Conservation (phyloP, 2,888 invertebrate species). For the Polyommatus icarus region DNA sequence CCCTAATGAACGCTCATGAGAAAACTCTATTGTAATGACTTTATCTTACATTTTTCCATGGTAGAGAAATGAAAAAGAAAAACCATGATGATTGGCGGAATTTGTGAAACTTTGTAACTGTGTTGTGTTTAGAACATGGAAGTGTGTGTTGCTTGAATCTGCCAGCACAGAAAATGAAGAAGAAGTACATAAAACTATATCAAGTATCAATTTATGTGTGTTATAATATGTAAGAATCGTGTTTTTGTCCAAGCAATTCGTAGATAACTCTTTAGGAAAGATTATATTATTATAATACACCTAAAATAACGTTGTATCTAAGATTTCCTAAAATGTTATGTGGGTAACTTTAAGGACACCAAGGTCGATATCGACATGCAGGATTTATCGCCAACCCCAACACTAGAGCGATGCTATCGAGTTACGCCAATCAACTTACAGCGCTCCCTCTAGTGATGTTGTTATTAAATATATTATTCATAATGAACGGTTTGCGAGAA, state of each 20-base stretch:
- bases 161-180: no score
- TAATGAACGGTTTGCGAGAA: conserved; percentile 6
- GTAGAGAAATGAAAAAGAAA: not conserved
- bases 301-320: not conserved
- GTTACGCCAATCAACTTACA: conserved; percentile 78
- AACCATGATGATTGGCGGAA: not conserved
- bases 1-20: conserved; percentile 62
- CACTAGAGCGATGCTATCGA: conserved; percentile 75
- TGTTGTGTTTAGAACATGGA: no score
- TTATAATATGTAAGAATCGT: no score
- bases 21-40: conserved; percentile 22
- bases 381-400: conserved; percentile 64
- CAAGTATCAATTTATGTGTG: no score
- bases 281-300: not conserved
- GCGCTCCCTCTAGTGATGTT: conserved; percentile 62
- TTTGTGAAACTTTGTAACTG: no score
- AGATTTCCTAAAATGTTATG: not conserved
- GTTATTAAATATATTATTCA: conserved; percentile 47
- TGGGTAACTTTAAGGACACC: conserved; percentile 23
- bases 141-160: no score
- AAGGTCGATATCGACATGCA: conserved; percentile 51
- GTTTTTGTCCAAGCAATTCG: no score
- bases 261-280: no score
- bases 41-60: not conserved
- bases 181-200: no score